phyloP scores from a whole-genome alignment of 2,888 invertebrate genomes.

The Steinernema carpocapsae region DNA sequence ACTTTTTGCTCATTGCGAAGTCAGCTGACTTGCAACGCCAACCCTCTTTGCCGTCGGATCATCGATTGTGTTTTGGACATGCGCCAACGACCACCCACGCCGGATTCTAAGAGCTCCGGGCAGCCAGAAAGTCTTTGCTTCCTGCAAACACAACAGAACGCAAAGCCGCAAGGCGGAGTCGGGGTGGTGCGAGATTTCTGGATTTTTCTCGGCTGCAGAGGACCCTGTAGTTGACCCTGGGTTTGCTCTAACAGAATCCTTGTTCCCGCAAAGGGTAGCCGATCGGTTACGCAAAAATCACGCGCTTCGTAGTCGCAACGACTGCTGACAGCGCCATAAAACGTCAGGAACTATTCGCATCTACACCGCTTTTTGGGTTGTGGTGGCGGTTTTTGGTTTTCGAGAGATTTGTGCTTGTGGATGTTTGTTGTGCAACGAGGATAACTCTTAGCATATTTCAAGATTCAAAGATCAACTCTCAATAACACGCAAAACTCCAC shows the following conservation, averaged over 20 bases:
- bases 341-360: slow-evolving; percentile 15
- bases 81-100: slow-evolving; percentile 29
- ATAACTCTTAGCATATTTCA: too few relatives aligned
- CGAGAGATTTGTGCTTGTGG: not conserved
- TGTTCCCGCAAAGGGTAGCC: not conserved
- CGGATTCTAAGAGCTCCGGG: slow-evolving; percentile 2
- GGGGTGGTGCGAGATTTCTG: not conserved
- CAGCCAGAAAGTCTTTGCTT: slow-evolving; percentile 4
- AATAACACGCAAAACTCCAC: too few relatives aligned
- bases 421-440: too few relatives aligned
- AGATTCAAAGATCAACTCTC: too few relatives aligned
- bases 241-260: not conserved
- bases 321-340: slow-evolving; percentile 10
- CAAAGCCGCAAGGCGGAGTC: slow-evolving; percentile 19
- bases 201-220: not conserved
- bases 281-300: slow-evolving; percentile 18
- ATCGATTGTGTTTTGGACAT: slow-evolving; percentile 31
- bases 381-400: not conserved
- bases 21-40: slow-evolving; percentile 17
- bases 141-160: not conserved
- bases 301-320: slow-evolving; percentile 10
- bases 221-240: too few relatives aligned
- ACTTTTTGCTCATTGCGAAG: slow-evolving; percentile 25
- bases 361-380: not conserved
- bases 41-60: not conserved